Evolutionary conservation across 2,797 vertebrate species (phyloP), one percentile per base, ranked within the genome.

Genomic region (Phalanger gymnotis): DNA sequence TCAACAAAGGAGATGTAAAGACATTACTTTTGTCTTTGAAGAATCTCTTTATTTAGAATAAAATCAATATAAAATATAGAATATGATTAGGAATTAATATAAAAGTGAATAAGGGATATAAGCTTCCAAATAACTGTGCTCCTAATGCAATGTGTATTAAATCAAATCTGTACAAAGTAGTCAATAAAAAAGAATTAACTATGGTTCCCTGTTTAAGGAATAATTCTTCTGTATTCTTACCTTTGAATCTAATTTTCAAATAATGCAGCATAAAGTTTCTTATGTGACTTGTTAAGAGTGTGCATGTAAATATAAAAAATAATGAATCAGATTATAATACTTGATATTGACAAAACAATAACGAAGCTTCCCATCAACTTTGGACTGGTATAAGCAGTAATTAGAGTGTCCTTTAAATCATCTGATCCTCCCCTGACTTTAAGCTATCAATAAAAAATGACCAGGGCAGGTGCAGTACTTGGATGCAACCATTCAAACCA

Each of bases 401-500:
- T n/a, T 54, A 92, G 14, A 19, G 3, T 54, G 28, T 90, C 96
- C 87, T 91, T 97, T 89, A 90, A 94, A 94, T 0, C n/a, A 53
- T 52, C n/a, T 53, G 57, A 55, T 16, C 56, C 52, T 91, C 4
- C 1, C 0, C 13, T 90, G 34, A 66, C 94, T 87, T 54, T 22
- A 92, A 30, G 34, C 90, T 51, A 91, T 92, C 92, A 94, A 54
- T 66, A 91, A 25, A 91, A 19, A 2, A 90, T 9, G 53, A 92
- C 90, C 93, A 93, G 91, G 90, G 91, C 92, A 98, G 93, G 93
- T 53, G 90, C 92, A 96, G 30, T 58, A 90, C 93, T 54, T 34
- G 53, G 91, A 96, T 98, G 93, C 81, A 94, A 92, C 27, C 93
- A 91, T 10, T 90, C 90, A 96, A 93, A 94, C 54, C 95, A 58